Evolutionary conservation across 2,797 vertebrate genomes (phyloP).

Genomic region (Pipistrellus nathusii): DNA sequence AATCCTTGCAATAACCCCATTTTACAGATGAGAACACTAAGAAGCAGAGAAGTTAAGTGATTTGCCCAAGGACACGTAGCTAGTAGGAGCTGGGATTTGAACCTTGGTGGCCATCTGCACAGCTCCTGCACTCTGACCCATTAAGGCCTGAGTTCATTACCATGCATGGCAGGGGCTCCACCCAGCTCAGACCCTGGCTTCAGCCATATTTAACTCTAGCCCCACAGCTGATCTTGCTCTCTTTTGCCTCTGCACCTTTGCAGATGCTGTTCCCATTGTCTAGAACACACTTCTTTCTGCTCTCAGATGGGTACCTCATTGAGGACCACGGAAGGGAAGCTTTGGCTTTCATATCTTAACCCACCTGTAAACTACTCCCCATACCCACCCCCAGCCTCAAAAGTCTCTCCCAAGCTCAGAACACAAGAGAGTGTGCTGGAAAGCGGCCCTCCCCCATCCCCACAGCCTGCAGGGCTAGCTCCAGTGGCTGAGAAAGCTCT

Average conservation of each 20-base stretch:
- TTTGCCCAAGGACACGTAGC: not conserved
- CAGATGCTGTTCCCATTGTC: not conserved
- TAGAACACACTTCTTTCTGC: constrained; percentile 37
- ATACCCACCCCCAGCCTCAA: not conserved
- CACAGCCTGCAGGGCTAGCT: not conserved
- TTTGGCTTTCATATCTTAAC: not conserved
- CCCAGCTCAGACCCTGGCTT: not conserved
- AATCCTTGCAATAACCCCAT: constrained; percentile 17
- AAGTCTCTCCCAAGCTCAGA: not conserved
- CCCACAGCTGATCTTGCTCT: not conserved
- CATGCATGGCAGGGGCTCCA: not conserved
- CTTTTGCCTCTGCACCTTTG: constrained; percentile 3
- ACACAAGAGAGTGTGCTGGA: not conserved
- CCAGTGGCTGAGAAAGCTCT: not conserved
- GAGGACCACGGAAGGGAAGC: not conserved
- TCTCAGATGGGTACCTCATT: not conserved
- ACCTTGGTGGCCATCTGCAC: not conserved
- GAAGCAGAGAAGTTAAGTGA: constrained; percentile 2
- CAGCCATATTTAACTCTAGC: not conserved
- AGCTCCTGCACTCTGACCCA: not conserved
- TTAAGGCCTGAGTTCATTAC: not conserved
- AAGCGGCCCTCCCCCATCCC: not conserved
- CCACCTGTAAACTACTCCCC: not conserved
- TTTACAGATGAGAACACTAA: constrained; percentile 57
- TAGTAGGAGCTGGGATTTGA: not conserved